Evolutionary conservation across 2,797 vertebrate genomes (phyloP), one percentile per base, ranked within the genome.

Genomic region (Cuniculus paca): DNA sequence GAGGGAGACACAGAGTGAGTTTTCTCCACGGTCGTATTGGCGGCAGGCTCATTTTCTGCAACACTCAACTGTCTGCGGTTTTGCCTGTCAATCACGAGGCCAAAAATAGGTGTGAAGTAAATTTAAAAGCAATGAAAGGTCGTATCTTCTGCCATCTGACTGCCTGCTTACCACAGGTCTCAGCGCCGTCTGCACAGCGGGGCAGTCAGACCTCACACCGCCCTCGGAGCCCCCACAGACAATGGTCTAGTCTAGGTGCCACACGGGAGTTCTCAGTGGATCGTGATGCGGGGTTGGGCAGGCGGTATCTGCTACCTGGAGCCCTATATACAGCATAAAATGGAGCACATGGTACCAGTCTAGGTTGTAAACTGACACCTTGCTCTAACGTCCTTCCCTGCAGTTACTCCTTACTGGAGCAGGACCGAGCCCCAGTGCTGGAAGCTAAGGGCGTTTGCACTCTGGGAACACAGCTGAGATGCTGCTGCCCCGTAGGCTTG

Each of bases 1-100:
- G 63, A 65, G 31, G 2, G 63, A 68, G 7, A n/a, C 4, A 45
- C 6, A 39, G 20, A 16, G 58, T n/a, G n/a, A n/a, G n/a, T n/a
- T n/a, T 82, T 77, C 50, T 84, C 79, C 16, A 0, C 28, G 34
- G 31, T 72, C 52, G 63, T 75, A n/a, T 68, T 28, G 56, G 45
- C 63, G 80, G 61, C 34, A 7, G 45, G 26, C 56, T 78, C 61
- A 4, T 83, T 94, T 97, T 95, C 88, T 91, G 82, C 89, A 96
- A 75, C 61, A 36, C 60, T 68, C 58, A 74, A 0, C 60, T 81
- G 80, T 74, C 45, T 60, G 54, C 34, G 26, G 17, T 86, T 91
- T 95, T 83, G 63, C 36, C 89, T 79, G 52, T 77, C 90, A n/a
- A 65, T 77, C 72, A 36, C 58, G 9, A 28, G 65, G 60, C 56